These are phyloP conservation scores for Carollia perspicillata DNA, from an alignment of 2,113 vertebrate genomes.

Conservation along the genomic window DNA sequence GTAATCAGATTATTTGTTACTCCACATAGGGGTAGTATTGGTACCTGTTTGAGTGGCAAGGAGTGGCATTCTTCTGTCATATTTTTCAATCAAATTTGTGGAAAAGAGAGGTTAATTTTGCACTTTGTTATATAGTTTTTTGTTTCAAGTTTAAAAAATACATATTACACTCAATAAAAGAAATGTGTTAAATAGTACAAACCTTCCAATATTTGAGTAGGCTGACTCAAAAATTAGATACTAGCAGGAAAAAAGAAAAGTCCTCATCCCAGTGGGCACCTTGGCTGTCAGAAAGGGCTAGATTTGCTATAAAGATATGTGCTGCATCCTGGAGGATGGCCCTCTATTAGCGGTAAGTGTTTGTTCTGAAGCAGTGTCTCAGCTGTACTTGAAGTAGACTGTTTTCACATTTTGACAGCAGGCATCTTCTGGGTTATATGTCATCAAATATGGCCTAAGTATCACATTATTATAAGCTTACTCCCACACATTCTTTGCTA, in stretches of 20 bases:
- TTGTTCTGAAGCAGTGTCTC: not conserved
- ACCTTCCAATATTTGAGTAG: not conserved
- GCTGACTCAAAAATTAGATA: not conserved
- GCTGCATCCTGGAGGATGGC: not conserved
- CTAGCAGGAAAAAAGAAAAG: not conserved
- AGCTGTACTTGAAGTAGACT: not conserved
- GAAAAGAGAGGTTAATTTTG: not conserved
- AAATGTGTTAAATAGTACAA: not conserved
- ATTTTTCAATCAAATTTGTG: no score
- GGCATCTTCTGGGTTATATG: not conserved
- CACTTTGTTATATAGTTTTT: not conserved
- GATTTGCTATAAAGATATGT: not conserved
- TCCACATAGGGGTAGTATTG: not conserved
- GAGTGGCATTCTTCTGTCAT: no score
- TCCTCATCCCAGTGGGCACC: not conserved
- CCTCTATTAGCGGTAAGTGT: not conserved
- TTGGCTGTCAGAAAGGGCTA: not conserved
- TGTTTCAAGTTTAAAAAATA: not conserved
- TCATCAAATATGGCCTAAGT: not conserved
- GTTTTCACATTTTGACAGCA: not conserved
- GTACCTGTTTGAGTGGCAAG: not conserved
- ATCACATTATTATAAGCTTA: not conserved
- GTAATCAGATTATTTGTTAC: not conserved
- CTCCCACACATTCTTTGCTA: not conserved
- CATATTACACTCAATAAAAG: not conserved